phyloP scores from a whole-genome alignment of 1,140 invertebrate genomes.

The Drosophila hydei region DNA sequence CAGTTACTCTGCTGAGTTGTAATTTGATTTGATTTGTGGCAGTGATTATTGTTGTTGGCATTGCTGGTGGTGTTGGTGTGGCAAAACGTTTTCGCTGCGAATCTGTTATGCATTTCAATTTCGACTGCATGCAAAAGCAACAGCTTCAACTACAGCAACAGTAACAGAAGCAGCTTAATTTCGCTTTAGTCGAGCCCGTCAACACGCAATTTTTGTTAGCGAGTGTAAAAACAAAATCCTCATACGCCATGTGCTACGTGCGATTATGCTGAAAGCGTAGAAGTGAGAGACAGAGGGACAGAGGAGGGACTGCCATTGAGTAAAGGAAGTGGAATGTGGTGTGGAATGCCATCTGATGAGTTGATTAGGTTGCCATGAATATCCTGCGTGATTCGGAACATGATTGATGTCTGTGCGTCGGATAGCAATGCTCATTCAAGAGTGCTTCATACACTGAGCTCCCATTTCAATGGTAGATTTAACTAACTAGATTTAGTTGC shows the following conservation, averaged over 20 bases:
- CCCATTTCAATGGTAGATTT: too few species aligned
- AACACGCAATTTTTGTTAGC: constrained; percentile 19
- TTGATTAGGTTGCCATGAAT: constrained; percentile 51
- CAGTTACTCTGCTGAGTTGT: constrained; percentile 29
- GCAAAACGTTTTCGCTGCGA: constrained; percentile 24
- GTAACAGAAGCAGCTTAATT: constrained; percentile 44
- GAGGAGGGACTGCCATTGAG: background rate
- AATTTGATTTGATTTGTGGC: constrained; percentile 71
- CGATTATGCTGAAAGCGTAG: constrained; percentile 9
- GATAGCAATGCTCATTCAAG: background rate
- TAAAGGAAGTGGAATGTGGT: constrained; percentile 7
- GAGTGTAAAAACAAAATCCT: constrained; percentile 44
- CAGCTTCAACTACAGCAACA: constrained; percentile 2
- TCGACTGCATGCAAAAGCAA: constrained; percentile 39
- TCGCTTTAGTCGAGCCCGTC: constrained; percentile 19
- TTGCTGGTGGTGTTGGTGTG: background rate
- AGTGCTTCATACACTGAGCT: background rate
- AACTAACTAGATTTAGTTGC: background rate
- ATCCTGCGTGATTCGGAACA: constrained; percentile 22
- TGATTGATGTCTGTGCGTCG: constrained; percentile 38
- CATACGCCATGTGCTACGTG: constrained; percentile 48
- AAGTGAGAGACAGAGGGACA: background rate
- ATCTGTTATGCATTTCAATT: constrained; percentile 56
- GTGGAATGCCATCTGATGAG: constrained; percentile 13
- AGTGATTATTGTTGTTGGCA: constrained; percentile 33